A percentile compares a stretch with the other conserved stretches of the same genome.
These are phyloP conservation scores for Solen grandis DNA, from an alignment of 1,140 invertebrate species.

Conservation along the genomic window DNA sequence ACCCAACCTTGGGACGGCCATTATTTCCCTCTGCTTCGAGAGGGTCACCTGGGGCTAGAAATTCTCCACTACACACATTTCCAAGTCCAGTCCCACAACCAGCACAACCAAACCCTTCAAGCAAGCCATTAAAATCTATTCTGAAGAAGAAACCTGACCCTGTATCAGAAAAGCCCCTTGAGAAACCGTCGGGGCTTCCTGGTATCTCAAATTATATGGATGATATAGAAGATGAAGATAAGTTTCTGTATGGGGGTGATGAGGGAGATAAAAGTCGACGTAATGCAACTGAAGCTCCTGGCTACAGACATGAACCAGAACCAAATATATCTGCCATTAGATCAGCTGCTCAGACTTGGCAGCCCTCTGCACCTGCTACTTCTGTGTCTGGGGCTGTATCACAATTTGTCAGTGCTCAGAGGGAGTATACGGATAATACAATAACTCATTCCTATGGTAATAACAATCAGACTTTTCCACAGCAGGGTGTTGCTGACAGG, in stretches of 20 bases:
- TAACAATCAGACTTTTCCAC: not conserved
- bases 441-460: not conserved
- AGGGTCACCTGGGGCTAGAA: not conserved
- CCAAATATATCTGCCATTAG: conserved; percentile 15
- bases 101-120: not conserved
- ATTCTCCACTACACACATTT: not conserved
- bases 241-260: conserved; percentile 73
- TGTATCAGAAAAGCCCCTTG: conserved; percentile 8
- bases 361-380: conserved; percentile 16
- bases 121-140: conserved; percentile 67
- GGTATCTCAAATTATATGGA: conserved; percentile 65
- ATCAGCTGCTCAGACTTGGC: conserved; percentile 42
- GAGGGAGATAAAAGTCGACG: conserved; percentile 11
- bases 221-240: conserved; percentile 76
- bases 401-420: conserved; percentile 2
- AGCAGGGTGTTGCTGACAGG: not conserved
- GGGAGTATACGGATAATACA: not conserved
- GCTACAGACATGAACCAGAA: not conserved
- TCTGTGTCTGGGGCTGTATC: conserved; percentile 19
- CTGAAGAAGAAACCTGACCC: conserved; percentile 64
- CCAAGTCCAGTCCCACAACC: not conserved
- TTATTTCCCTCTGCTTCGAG: conserved; percentile 33
- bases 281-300: not conserved
- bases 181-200: conserved; percentile 50
- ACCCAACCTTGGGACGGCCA: not conserved